phyloP scores from a whole-genome alignment of 2,113 vertebrate genomes.

The Junco hyemalis region DNA sequence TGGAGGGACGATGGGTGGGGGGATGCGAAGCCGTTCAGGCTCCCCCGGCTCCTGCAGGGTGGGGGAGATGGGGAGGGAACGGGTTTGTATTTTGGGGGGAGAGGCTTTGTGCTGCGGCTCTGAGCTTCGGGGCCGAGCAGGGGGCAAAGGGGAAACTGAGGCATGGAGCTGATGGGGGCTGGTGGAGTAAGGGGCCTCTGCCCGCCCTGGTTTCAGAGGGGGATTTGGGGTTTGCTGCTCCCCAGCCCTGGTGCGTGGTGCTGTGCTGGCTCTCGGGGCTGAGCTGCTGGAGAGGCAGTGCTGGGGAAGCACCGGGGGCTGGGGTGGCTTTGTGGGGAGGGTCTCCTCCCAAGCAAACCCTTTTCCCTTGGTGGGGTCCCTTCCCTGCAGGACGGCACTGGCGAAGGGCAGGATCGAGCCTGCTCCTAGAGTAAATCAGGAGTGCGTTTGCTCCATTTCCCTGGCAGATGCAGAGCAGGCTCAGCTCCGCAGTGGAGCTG shows the following conservation, averaged over 20 bases:
- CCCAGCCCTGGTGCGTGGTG: background rate
- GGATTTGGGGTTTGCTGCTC: background rate
- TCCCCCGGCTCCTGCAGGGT: background rate
- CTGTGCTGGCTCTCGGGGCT: background rate
- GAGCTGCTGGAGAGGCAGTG: background rate
- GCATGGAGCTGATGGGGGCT: background rate
- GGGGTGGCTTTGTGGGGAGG: background rate
- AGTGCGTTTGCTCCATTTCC: background rate
- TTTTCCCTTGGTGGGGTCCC: background rate
- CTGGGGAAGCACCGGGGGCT: background rate
- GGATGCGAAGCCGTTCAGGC: background rate
- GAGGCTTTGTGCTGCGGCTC: background rate
- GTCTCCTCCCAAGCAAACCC: background rate
- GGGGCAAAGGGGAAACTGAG: background rate
- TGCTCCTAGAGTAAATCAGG: background rate
- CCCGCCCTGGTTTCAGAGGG: rapidly evolving
- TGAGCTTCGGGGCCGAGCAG: background rate
- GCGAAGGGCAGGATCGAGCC: background rate
- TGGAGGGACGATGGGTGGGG: background rate
- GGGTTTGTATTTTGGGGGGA: background rate
- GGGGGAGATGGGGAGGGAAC: background rate
- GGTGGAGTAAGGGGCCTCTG: background rate
- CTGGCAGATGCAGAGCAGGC: background rate
- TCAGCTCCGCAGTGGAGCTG: background rate
- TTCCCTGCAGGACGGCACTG: too few relatives aligned